Evolutionary conservation across 2,797 vertebrate genomes (phyloP).

Genomic region (Sarcophilus harrisii): DNA sequence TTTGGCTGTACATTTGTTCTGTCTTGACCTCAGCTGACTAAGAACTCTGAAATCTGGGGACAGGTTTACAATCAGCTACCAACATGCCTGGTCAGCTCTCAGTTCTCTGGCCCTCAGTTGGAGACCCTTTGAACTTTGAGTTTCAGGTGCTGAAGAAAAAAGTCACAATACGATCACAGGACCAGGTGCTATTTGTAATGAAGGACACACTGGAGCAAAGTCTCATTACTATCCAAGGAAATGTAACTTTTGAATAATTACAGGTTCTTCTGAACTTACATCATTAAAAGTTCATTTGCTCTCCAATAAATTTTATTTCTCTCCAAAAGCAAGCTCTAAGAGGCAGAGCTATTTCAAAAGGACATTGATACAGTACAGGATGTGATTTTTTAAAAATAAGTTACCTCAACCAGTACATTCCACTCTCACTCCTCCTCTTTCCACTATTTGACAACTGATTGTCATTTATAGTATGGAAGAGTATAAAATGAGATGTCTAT

Average conservation of each 20-base stretch:
- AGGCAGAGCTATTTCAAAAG: not conserved
- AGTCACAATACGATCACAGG: not conserved
- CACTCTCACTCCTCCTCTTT: not conserved
- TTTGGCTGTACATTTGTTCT: not conserved
- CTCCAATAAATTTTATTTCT: not conserved
- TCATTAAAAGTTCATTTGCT: not conserved
- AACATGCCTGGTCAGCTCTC: too few relatives aligned
- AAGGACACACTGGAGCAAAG: not conserved
- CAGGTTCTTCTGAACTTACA: not conserved
- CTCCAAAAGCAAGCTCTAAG: not conserved
- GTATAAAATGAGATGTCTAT: not conserved
- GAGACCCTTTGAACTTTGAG: not conserved
- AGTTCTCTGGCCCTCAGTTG: not conserved
- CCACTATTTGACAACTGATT: not conserved
- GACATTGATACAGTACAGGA: not conserved
- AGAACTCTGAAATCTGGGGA: not conserved
- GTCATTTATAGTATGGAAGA: not conserved
- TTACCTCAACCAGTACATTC: not conserved
- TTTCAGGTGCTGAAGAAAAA: too few relatives aligned
- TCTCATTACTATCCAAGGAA: not conserved
- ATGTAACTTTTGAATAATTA: not conserved
- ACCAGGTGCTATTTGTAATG: not conserved
- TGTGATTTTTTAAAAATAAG: not conserved
- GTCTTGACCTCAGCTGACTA: not conserved
- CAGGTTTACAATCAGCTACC: not conserved